These are phyloP conservation scores for Metalampra italica DNA, from an alignment of 2,888 invertebrate species.

Conservation along the genomic window DNA sequence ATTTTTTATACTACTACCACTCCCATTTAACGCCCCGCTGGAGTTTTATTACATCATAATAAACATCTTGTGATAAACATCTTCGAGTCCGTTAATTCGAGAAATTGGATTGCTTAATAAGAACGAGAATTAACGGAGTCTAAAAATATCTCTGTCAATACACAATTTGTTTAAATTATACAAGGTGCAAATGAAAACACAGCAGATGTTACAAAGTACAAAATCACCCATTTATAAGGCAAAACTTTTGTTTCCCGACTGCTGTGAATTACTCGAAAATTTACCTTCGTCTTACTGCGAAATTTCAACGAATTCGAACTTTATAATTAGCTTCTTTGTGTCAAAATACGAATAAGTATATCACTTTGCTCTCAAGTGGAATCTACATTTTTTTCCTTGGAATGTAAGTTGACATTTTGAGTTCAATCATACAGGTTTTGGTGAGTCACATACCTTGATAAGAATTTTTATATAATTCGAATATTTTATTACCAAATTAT, in stretches of 20 bases:
- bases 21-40: constrained; percentile 3
- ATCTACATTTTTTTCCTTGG: too few species aligned
- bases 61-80: constrained; percentile 14
- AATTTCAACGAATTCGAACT: constrained; percentile 3
- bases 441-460: too few species aligned
- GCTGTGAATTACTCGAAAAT: neutral
- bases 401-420: too few species aligned
- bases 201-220: constrained; percentile 6
- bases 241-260: constrained; percentile 5
- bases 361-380: too few species aligned
- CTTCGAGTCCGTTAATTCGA: constrained; percentile 4
- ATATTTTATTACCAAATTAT: too few species aligned
- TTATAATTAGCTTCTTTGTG: constrained; percentile 4
- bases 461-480: too few species aligned
- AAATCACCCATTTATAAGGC: constrained; percentile 5
- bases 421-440: too few species aligned
- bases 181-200: constrained; percentile 9
- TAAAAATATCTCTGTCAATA: constrained; percentile 3
- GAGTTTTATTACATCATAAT: constrained; percentile 17
- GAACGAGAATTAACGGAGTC: neutral
- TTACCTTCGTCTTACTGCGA: neutral
- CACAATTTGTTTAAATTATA: constrained; percentile 9
- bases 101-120: constrained; percentile 6
- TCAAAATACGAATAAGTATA: constrained; percentile 1
- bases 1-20: constrained; percentile 26